phyloP scores from a whole-genome alignment of 2,888 invertebrate species.

The Philaethria dido region DNA sequence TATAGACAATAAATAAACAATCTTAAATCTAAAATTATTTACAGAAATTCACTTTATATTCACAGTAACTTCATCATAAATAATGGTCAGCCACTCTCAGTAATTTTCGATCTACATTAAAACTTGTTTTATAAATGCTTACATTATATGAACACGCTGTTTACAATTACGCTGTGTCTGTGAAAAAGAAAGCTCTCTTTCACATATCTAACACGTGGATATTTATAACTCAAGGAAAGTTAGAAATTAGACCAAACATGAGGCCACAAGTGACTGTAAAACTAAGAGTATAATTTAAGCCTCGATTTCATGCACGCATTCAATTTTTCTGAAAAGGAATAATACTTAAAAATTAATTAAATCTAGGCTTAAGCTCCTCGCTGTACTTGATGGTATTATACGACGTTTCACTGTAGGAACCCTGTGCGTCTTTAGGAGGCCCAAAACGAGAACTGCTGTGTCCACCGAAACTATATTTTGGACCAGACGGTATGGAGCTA shows the following conservation, averaged over 20 bases:
- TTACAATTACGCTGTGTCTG: constrained; percentile 44
- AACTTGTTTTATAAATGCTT: constrained; percentile 31
- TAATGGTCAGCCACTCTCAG: constrained; percentile 53
- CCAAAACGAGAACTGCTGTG: constrained; percentile 62
- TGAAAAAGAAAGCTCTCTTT: constrained; percentile 65
- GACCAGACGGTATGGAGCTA: constrained; percentile 64
- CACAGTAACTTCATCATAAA: constrained; percentile 42
- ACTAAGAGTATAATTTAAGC: constrained; percentile 32
- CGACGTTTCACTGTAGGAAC: constrained; percentile 70
- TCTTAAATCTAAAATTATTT: constrained; percentile 64
- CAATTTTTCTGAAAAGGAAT: constrained; percentile 43
- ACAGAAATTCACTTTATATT: constrained; percentile 73
- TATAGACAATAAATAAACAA: constrained; percentile 54
- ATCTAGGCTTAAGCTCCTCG: constrained; percentile 72
- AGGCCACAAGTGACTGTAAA: constrained; percentile 43
- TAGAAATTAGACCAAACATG: constrained; percentile 16
- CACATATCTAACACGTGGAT: constrained; percentile 53
- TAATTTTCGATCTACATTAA: constrained; percentile 50
- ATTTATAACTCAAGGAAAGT: constrained; percentile 29
- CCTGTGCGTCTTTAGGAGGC: constrained; percentile 66
- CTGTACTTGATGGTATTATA: constrained; percentile 82
- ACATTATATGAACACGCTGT: constrained; percentile 30
- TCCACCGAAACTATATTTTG: constrained; percentile 67
- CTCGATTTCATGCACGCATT: constrained; percentile 54
- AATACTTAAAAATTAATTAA: constrained; percentile 52